phyloP scores from a whole-genome alignment of 2,888 invertebrate species.

The Andrena trimmerana region DNA sequence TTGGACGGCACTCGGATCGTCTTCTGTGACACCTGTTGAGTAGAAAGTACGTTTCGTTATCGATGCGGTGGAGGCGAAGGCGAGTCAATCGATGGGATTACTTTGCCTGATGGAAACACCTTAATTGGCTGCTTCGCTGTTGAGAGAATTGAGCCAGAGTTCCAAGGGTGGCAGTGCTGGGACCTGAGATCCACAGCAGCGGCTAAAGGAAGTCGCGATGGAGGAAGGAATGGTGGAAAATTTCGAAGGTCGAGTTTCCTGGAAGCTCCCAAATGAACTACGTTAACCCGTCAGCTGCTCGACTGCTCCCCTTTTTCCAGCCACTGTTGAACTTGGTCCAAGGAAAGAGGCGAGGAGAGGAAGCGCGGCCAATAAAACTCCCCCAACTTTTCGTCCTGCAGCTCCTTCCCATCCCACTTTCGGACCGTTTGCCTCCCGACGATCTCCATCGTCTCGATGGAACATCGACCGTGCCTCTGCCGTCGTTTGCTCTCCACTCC shows the following conservation, averaged over 20 bases:
- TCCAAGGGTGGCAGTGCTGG: no score
- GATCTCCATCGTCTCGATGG: no score
- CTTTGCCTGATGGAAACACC: no score
- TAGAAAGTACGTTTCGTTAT: conserved; percentile 75
- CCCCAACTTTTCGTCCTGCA: background rate
- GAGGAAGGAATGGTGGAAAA: background rate
- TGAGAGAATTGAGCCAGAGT: no score
- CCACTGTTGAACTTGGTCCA: conserved; percentile 36
- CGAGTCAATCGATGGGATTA: background rate
- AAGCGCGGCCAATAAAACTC: conserved; percentile 13
- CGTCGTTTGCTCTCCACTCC: conserved; percentile 4
- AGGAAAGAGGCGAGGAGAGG: background rate
- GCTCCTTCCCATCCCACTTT: no score
- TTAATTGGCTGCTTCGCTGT: no score
- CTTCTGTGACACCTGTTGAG: conserved; percentile 81
- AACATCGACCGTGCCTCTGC: no score
- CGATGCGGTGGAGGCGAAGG: conserved; percentile 6
- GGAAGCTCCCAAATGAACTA: conserved; percentile 36
- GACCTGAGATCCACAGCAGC: no score
- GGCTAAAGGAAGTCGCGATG: background rate
- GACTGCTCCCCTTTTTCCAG: background rate
- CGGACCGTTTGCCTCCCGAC: no score
- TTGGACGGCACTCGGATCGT: conserved; percentile 69
- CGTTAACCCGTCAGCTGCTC: conserved; percentile 42
- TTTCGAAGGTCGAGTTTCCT: conserved; percentile 29